A percentile compares a stretch with the other conserved stretches of the same genome.
These are phyloP conservation scores for Trichopoda pennipes DNA, from an alignment of 2,888 invertebrate species.

Conservation along the genomic window DNA sequence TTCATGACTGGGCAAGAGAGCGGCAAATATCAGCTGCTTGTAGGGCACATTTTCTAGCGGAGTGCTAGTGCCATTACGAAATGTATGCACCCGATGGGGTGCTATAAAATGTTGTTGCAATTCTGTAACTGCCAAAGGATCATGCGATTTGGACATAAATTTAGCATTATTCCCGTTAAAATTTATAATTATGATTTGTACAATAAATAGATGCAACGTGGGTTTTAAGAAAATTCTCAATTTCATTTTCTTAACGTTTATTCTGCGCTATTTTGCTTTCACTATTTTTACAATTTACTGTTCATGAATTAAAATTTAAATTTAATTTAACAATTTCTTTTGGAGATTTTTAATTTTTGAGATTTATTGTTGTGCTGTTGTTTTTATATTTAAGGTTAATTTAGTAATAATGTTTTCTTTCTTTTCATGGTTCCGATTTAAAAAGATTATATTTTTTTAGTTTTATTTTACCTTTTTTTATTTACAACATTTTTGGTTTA, in stretches of 20 bases:
- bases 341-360: conserved; percentile 19
- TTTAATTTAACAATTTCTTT: conserved; percentile 6
- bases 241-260: conserved; percentile 42
- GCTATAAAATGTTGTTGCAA: conserved; percentile 73
- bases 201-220: conserved; percentile 35
- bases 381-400: conserved; percentile 13
- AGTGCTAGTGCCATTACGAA: conserved; percentile 53
- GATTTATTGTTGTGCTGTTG: conserved; percentile 16
- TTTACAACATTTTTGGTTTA: conserved; percentile 5
- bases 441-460: background rate
- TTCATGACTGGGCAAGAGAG: conserved; percentile 76
- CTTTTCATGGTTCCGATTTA: conserved; percentile 50
- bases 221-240: conserved; percentile 20
- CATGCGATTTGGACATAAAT: conserved; percentile 20
- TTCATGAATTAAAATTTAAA: background rate
- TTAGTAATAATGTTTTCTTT: conserved; percentile 41
- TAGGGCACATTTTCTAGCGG: conserved; percentile 66
- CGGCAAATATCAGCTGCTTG: conserved; percentile 76
- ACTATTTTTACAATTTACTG: background rate
- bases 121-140: conserved; percentile 64
- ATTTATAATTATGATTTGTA: conserved; percentile 33
- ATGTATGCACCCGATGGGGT: conserved; percentile 23
- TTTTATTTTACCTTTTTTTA: background rate
- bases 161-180: conserved; percentile 30
- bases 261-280: background rate